Evolutionary conservation across 2,888 invertebrate genomes (phyloP).

Genomic region (Heterodera filipjevi): DNA sequence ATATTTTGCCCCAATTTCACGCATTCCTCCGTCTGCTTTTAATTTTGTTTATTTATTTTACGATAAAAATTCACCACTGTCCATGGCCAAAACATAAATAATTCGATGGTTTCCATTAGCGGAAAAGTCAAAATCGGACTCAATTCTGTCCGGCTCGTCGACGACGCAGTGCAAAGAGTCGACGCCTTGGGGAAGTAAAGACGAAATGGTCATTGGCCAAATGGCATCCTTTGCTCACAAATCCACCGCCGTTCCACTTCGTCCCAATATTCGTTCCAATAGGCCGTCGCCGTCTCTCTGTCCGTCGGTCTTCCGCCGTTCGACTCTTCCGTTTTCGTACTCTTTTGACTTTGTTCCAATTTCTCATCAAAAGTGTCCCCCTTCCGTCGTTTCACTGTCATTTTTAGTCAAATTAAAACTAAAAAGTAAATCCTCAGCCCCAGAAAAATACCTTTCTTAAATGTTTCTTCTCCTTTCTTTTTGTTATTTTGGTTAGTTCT

Average conservation of each 20-base stretch:
- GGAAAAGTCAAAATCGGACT: not conserved
- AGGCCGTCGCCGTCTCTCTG: conserved; percentile 24
- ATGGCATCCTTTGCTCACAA: conserved; percentile 1
- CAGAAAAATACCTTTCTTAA: not conserved
- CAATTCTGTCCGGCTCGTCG: conserved; percentile 31
- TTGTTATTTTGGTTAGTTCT: not conserved
- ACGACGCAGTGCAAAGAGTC: conserved; percentile 28
- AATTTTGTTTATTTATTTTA: not conserved
- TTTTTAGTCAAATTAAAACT: not conserved
- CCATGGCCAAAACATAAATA: conserved; percentile 38
- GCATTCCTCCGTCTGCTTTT: conserved; percentile 30
- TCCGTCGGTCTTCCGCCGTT: not conserved
- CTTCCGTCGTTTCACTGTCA: not conserved
- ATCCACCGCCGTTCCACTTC: conserved; percentile 37
- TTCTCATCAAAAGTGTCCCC: conserved; percentile 9
- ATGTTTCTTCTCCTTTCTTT: not conserved
- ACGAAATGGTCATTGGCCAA: not conserved
- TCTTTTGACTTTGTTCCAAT: not conserved
- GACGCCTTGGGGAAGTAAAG: conserved; percentile 24
- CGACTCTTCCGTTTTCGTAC: not conserved
- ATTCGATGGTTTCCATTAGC: not conserved
- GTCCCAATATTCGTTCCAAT: conserved; percentile 54
- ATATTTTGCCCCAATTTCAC: conserved; percentile 39
- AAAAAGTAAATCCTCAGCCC: too few relatives aligned
- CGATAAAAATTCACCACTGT: conserved; percentile 33